Evolutionary conservation across 2,888 invertebrate species (phyloP).

Genomic region (Cheilosia impressa): DNA sequence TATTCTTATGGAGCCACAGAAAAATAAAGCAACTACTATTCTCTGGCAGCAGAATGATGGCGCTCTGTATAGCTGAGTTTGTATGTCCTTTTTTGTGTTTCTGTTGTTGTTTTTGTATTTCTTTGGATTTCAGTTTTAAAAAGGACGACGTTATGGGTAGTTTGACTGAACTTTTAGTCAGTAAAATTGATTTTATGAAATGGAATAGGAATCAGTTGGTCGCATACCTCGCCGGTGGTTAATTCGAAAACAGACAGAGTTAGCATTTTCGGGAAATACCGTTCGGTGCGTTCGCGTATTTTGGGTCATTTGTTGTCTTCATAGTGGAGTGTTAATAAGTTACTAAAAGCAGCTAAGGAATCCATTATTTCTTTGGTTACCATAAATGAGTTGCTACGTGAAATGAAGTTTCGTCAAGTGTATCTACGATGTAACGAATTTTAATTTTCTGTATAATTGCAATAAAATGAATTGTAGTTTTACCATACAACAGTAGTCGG

Average conservation of each 20-base stretch:
- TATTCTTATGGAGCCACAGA: constrained; percentile 71
- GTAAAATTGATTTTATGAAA: constrained; percentile 72
- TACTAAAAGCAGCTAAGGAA: too few species aligned
- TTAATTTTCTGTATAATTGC: not conserved
- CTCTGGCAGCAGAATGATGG: constrained; percentile 64
- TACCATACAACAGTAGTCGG: not conserved
- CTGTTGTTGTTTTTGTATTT: constrained; percentile 43
- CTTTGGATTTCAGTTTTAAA: constrained; percentile 46
- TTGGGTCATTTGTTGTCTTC: too few species aligned
- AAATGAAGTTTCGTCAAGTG: constrained; percentile 34
- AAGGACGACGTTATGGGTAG: constrained; percentile 47
- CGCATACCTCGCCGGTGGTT: constrained; percentile 68
- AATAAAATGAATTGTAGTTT: not conserved
- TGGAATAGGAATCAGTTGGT: constrained; percentile 71
- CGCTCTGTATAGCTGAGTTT: constrained; percentile 36
- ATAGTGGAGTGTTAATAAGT: too few species aligned
- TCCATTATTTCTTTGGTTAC: too few species aligned
- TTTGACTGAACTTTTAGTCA: constrained; percentile 73
- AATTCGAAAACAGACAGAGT: constrained; percentile 21
- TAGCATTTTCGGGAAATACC: not conserved
- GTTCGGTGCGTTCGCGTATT: not conserved
- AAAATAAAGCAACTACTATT: constrained; percentile 58
- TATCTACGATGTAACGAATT: not conserved
- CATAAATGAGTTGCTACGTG: not conserved
- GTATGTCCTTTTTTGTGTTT: constrained; percentile 22